Evolutionary conservation across 1,140 invertebrate species (phyloP), one percentile per base, ranked within the genome.

Genomic region (Linepithema humile): DNA sequence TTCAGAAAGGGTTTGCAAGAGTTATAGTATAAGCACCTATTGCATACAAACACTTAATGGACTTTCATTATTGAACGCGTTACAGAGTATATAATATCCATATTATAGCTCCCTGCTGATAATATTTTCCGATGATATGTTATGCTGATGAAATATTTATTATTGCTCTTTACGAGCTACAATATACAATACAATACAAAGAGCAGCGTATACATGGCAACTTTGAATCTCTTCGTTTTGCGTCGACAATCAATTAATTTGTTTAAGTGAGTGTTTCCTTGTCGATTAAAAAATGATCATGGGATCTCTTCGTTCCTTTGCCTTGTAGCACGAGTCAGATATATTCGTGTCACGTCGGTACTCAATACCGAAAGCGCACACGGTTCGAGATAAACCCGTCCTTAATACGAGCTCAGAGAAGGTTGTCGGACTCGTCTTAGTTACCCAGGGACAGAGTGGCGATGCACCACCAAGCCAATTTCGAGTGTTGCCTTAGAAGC

Each of bases 271-370:
- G 15, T 78, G 23, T 20, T 40, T 2, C 55, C n/a, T 10, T 17
- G 3, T 10, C 26, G 6, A 43, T 7, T 40, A 0, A 77, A 43
- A 70, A 80, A 70, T 78, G 38, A 55, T 3, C 55, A 70, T 50
- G 10, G 48, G n/a, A 29, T 69, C 23, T 55, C n/a, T 43, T 17
- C 5, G 10, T 20, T 6, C 43, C 48, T 29, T 53, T 3, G 17
- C 20, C n/a, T 53, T 23, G 29, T 48, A 62, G 7, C 7, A 55
- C 23, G 26, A 20, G 4, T 53, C n/a, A 32, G 7, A 55, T 70
- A 35, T 70, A 80, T 80, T 80, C 64, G 23, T 17, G 35, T 80
- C 64, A 80, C 75, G 64, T 80, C 45, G 60, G 10, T 53, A 53
- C 26, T 32, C 26, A 32, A 62, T 75, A 48, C 35, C 10, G 35